Percentiles rank a stretch among this genome's conserved stretches.
Evolutionary conservation across 1,140 invertebrate genomes (phyloP).

Genomic region (Drosophila parabipectinata): DNA sequence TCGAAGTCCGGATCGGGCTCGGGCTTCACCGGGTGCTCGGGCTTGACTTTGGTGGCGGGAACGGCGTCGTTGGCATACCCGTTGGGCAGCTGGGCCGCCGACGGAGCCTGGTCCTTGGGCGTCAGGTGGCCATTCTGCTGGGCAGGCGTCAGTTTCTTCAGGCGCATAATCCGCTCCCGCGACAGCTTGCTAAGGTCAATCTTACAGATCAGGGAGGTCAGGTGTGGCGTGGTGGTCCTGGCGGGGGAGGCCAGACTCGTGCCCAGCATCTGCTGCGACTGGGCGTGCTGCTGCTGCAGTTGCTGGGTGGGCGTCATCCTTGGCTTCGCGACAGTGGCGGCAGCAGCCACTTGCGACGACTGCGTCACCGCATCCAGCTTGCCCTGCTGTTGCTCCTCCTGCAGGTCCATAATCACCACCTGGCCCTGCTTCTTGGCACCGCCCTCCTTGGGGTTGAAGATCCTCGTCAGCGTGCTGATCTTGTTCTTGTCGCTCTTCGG

Average conservation of each 20-base stretch:
- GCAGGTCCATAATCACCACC: constrained; percentile 79
- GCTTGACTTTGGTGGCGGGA: constrained; percentile 52
- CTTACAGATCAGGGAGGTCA: constrained; percentile 76
- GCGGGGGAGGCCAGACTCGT: constrained; percentile 63
- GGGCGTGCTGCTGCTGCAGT: constrained; percentile 38
- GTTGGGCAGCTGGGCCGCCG: constrained; percentile 13
- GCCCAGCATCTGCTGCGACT: constrained; percentile 39
- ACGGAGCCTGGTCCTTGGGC: constrained; percentile 61
- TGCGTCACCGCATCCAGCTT: constrained; percentile 34
- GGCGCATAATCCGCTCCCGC: constrained; percentile 49
- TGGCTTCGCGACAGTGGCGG: constrained; percentile 29
- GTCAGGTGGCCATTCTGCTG: constrained; percentile 74
- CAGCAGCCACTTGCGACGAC: constrained; percentile 6
- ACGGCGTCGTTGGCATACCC: constrained; percentile 31
- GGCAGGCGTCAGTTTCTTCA: constrained; percentile 40
- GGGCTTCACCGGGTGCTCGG: constrained; percentile 74
- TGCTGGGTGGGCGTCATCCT: constrained; percentile 63
- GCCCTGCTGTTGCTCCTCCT: constrained; percentile 69
- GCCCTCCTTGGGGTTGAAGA: constrained; percentile 87
- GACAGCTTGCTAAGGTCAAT: constrained; percentile 75
- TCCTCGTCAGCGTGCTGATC: constrained; percentile 87
- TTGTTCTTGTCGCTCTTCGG: constrained; percentile 87
- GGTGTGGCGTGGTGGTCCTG: constrained; percentile 55
- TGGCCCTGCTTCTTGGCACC: constrained; percentile 85
- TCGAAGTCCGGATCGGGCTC: constrained; percentile 72